Percentiles rank a stretch among this genome's conserved stretches.
phyloP scores from a whole-genome alignment of 2,888 invertebrate species.

The Microctonus aethiopoides region DNA sequence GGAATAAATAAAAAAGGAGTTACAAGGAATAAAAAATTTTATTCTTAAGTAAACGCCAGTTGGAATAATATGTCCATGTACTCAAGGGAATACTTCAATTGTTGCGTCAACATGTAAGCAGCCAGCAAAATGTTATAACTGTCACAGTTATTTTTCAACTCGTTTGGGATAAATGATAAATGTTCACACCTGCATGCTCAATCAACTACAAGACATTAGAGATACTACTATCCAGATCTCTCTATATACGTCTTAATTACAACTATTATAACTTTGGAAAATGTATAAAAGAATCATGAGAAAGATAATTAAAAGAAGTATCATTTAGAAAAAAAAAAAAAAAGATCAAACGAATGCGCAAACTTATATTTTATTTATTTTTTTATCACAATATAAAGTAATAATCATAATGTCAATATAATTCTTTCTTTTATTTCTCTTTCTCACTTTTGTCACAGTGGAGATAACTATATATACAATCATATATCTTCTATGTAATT shows the following conservation, averaged over 20 bases:
- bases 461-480: background rate
- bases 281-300: background rate
- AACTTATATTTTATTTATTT: background rate
- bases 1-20: too few relatives aligned
- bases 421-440: background rate
- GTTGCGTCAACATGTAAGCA: slow-evolving; percentile 21
- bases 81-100: background rate
- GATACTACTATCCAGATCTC: slow-evolving; percentile 14
- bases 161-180: slow-evolving; percentile 28
- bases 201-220: background rate
- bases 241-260: slow-evolving; percentile 18
- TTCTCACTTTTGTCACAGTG: background rate
- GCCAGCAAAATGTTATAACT: background rate
- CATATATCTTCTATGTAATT: background rate
- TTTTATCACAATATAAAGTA: slow-evolving; percentile 9
- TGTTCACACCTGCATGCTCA: slow-evolving; percentile 27
- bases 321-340: background rate
- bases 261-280: background rate
- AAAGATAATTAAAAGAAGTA: background rate
- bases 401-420: background rate
- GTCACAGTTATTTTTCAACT: slow-evolving; percentile 12
- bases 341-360: background rate
- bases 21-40: too few relatives aligned
- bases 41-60: too few relatives aligned
- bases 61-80: too few relatives aligned